Evolutionary conservation across 2,113 vertebrate genomes (phyloP).

Genomic region (Saccopteryx bilineata): DNA sequence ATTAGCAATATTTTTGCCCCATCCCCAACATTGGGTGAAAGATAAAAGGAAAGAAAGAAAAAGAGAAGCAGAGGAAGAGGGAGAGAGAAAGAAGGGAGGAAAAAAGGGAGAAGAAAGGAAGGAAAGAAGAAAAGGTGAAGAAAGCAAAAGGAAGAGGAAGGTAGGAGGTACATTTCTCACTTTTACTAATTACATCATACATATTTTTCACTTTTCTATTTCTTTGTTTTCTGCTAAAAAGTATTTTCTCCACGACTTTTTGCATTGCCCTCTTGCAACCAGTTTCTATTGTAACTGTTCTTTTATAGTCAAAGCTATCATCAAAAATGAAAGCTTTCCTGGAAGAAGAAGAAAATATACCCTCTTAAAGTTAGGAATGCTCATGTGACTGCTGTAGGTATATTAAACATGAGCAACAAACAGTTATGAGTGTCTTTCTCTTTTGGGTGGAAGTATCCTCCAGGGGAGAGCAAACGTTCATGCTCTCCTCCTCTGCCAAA

Average conservation of each 20-base stretch:
- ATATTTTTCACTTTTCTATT: neutral
- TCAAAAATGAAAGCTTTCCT: neutral
- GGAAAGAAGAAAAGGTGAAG: fast-evolving
- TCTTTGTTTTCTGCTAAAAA: neutral
- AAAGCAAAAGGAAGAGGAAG: neutral
- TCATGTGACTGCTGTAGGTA: neutral
- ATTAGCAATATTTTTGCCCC: neutral
- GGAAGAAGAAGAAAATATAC: neutral
- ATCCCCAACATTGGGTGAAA: neutral
- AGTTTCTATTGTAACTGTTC: neutral
- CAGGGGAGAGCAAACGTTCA: neutral
- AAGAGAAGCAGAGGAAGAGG: neutral
- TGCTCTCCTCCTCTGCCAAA: neutral
- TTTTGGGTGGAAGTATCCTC: neutral
- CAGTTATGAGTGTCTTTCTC: neutral
- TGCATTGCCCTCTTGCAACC: neutral
- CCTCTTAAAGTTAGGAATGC: neutral
- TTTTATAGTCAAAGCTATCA: neutral
- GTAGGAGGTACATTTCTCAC: neutral
- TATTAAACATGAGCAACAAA: neutral
- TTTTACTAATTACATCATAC: neutral
- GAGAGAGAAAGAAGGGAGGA: too few species aligned
- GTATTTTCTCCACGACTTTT: neutral
- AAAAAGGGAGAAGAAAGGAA: too few species aligned
- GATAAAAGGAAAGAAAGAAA: neutral